Conservation (phyloP, 2,888 invertebrate genomes). For the Eupithecia tripunctaria region DNA sequence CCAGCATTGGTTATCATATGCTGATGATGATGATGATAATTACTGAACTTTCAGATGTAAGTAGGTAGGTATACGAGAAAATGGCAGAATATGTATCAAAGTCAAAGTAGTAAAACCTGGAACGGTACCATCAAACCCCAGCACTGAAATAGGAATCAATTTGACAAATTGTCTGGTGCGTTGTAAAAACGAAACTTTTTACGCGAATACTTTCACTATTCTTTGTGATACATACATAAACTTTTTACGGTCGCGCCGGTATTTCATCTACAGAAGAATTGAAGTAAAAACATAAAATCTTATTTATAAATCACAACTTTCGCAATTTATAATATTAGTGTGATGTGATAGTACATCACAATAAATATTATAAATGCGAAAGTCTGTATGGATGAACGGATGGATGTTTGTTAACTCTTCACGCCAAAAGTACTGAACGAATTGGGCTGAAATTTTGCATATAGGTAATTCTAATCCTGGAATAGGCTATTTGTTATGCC, state of each 20-base stretch:
- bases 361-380: too few species aligned
- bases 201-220: neutral
- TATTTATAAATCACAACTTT: too few species aligned
- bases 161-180: neutral
- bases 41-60: neutral
- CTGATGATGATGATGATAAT: neutral
- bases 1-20: neutral
- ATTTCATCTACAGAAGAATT: neutral
- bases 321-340: too few species aligned
- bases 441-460: too few species aligned
- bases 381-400: too few species aligned
- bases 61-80: neutral
- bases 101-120: neutral
- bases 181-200: slow-evolving; percentile 8
- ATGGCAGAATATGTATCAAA: neutral
- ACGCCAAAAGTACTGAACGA: too few species aligned
- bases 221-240: neutral
- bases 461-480: too few species aligned
- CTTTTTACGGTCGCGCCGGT: neutral
- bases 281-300: neutral
- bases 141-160: slow-evolving; percentile 6
- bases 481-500: too few species aligned
- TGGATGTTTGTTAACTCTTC: too few species aligned
- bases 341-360: too few species aligned
- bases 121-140: neutral